A percentile compares a stretch with the other conserved stretches of the same genome.
phyloP scores from a whole-genome alignment of 2,113 vertebrate genomes.

The Gorilla gorilla region DNA sequence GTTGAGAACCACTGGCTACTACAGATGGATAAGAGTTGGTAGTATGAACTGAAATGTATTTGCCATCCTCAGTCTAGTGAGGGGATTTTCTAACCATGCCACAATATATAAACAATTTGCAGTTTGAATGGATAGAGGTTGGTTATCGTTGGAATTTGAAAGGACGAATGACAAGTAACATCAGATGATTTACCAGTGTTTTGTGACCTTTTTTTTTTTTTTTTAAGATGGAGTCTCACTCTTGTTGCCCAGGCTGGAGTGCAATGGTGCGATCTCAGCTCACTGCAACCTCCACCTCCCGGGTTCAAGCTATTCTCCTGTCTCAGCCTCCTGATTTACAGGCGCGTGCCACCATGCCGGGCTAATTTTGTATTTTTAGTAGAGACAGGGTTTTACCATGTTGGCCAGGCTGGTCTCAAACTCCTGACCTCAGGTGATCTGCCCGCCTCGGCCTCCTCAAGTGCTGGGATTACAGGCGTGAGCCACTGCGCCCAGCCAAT shows the following conservation, averaged over 20 bases:
- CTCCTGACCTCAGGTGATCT: too few species aligned
- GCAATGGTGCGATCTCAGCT: too few species aligned
- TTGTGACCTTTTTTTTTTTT: not conserved
- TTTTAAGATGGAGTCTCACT: not conserved
- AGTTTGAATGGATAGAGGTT: not conserved
- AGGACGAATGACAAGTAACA: not conserved
- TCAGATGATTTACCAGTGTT: not conserved
- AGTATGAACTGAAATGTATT: not conserved
- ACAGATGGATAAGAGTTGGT: not conserved
- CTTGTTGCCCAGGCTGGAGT: too few species aligned
- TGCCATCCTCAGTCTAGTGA: not conserved
- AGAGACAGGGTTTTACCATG: too few species aligned
- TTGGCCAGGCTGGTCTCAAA: too few species aligned
- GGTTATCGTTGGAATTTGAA: not conserved
- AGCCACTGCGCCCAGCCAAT: too few species aligned
- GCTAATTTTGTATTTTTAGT: too few species aligned
- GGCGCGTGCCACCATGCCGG: accelerated
- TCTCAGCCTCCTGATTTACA: too few species aligned
- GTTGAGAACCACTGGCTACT: not conserved
- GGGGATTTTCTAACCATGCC: not conserved
- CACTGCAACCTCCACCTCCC: too few species aligned
- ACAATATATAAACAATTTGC: not conserved
- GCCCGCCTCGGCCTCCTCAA: too few species aligned
- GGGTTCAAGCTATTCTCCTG: too few species aligned
- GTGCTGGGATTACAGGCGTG: too few species aligned